Evolutionary conservation across 2,797 vertebrate species (phyloP), one percentile per base, ranked within the genome.

Genomic region (Esox masquinongy): DNA sequence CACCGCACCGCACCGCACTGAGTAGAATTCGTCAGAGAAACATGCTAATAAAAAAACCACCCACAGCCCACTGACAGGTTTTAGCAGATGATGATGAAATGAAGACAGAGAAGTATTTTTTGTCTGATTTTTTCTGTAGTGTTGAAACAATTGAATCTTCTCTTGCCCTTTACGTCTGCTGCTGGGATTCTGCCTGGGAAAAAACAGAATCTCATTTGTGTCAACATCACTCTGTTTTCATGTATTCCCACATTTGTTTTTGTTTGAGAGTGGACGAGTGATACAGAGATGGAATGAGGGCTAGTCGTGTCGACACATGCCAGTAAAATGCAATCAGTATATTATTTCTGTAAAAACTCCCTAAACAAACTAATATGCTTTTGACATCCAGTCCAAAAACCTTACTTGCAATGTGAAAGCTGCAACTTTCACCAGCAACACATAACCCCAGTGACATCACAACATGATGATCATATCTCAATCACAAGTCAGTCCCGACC

Each of bases 171-270:
- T 17, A 39, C 68, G 72, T 74, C 51, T 59, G 76, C 80, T 84
- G 77, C 56, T 61, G 56, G 11, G 56, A 61, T 61, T 61, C 56
- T 22, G 56, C 4, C 80, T 69, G 81, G 74, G 82, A 80, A 79
- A 68, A 82, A 79, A 43, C 76, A 73, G 77, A 86, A 82, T 86
- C 82, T 86, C 80, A 85, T 84, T 85, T 83, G 80, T 86, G 86
- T 88, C 84, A 84, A 83, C 84, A 85, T 84, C 81, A 76, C 76
- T 88, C 36, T 80, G 81, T 76, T 85, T 85, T 90, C 81, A 83
- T 72, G 83, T 71, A 78, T 87, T 86, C 84, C 17, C n/a, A 80
- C 75, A 80, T 85, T 83, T 81, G 85, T 85, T 85, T 80, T 83
- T 83, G 83, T 83, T 89, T 89, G 87, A 84, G 79, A 82, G 77